A percentile compares a stretch with the other conserved stretches of the same genome.
phyloP scores from a whole-genome alignment of 2,797 vertebrate genomes.

The Caiman crocodilus region DNA sequence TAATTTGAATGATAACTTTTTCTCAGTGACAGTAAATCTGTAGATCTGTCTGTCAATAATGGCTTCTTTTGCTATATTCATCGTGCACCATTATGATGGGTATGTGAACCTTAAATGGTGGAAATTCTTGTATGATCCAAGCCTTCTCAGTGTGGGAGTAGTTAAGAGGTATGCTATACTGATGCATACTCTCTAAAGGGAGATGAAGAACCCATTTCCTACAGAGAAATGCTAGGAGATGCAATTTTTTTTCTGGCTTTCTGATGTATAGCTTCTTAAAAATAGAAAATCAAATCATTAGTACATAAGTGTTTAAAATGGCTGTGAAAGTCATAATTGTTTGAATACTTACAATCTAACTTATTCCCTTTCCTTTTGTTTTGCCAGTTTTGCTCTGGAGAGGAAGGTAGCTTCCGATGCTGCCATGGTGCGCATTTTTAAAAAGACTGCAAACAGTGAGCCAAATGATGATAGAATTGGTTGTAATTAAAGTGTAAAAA shows the following conservation, averaged over 20 bases:
- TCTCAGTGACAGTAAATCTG: neutral
- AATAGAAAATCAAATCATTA: slow-evolving; percentile 40
- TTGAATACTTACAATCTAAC: slow-evolving; percentile 26
- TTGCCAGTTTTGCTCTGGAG: slow-evolving; percentile 60
- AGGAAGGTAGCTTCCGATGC: slow-evolving; percentile 44
- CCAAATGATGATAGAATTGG: slow-evolving; percentile 51
- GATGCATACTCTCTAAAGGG: slow-evolving; percentile 44
- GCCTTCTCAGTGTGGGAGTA: slow-evolving; percentile 63
- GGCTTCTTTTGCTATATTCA: slow-evolving; percentile 11
- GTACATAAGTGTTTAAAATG: slow-evolving; percentile 44
- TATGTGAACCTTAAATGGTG: slow-evolving; percentile 13
- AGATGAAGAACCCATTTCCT: slow-evolving; percentile 61
- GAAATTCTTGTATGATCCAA: slow-evolving; percentile 47
- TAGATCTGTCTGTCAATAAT: slow-evolving; percentile 27
- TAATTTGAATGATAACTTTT: slow-evolving; percentile 54
- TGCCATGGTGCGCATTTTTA: slow-evolving; percentile 60
- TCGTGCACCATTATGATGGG: neutral
- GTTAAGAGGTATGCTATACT: slow-evolving; percentile 52
- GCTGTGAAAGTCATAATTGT: slow-evolving; percentile 53
- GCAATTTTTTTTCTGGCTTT: neutral
- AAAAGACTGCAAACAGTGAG: slow-evolving; percentile 62
- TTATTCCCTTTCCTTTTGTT: neutral
- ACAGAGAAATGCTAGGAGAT: slow-evolving; percentile 34
- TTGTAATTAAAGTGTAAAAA: slow-evolving; percentile 40
- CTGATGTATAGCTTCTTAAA: slow-evolving; percentile 51